These are phyloP conservation scores for Chrysolina americana DNA, from an alignment of 2,888 invertebrate species.

Conservation along the genomic window DNA sequence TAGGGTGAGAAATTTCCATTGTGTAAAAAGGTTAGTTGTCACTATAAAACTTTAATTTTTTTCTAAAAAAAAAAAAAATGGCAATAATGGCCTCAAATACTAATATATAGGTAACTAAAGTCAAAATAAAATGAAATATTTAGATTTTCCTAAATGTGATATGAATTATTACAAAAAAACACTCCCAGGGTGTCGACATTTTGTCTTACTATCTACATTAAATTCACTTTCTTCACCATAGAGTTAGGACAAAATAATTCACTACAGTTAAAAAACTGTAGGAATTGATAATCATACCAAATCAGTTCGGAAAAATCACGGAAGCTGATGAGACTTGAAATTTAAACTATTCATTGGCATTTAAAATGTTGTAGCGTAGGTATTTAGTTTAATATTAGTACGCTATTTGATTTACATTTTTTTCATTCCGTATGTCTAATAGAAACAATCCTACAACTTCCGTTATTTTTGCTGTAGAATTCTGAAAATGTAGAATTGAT, in stretches of 20 bases:
- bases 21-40: not conserved
- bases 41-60: not conserved
- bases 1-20: constrained; percentile 5
- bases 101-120: not conserved
- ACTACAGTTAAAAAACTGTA: not conserved
- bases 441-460: too few species aligned
- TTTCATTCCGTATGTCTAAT: not conserved
- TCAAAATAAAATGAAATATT: not conserved
- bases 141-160: not conserved
- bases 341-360: not conserved
- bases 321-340: not conserved
- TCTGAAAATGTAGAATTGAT: too few species aligned
- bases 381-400: not conserved
- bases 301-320: constrained; percentile 2
- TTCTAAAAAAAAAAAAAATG: not conserved
- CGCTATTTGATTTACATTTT: not conserved
- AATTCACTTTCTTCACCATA: not conserved
- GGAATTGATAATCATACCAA: not conserved
- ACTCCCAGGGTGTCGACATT: constrained; percentile 1
- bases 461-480: too few species aligned
- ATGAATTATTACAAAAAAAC: not conserved
- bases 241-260: not conserved
- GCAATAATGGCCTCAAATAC: not conserved
- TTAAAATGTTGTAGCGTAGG: not conserved
- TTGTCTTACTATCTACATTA: constrained; percentile 2